These are phyloP conservation scores for Channa argus DNA, from an alignment of 2,113 vertebrate species.

Conservation along the genomic window DNA sequence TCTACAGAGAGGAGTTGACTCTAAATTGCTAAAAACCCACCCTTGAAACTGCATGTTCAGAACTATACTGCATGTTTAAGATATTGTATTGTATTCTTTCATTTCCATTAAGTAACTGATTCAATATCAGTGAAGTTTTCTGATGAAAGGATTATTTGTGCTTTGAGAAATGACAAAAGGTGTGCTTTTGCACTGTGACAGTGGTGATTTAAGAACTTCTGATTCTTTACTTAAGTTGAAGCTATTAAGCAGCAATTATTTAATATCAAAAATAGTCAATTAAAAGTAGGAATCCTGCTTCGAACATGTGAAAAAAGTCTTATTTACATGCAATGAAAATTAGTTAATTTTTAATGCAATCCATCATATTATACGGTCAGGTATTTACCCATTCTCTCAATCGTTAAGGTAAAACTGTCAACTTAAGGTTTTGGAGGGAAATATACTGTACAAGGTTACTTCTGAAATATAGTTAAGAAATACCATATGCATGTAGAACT, in stretches of 20 bases:
- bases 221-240: neutral
- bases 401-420: neutral
- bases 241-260: too few species aligned
- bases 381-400: neutral
- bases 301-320: neutral
- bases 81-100: neutral
- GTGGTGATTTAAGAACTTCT: neutral
- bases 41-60: neutral
- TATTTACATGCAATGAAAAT: neutral
- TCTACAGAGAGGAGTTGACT: constrained; percentile 4
- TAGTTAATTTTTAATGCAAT: neutral
- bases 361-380: neutral
- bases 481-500: neutral
- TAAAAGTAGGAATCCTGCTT: neutral
- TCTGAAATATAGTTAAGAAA: neutral
- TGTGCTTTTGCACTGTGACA: neutral
- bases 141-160: too few species aligned
- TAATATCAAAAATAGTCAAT: too few species aligned
- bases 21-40: constrained; percentile 25
- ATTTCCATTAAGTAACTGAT: neutral
- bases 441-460: neutral
- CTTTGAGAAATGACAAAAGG: neutral
- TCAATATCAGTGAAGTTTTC: too few species aligned
- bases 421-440: neutral
- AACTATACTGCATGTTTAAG: neutral